phyloP scores from a whole-genome alignment of 37 sponge, comb jelly and placozoan species.

The Corticium candelabrum region DNA sequence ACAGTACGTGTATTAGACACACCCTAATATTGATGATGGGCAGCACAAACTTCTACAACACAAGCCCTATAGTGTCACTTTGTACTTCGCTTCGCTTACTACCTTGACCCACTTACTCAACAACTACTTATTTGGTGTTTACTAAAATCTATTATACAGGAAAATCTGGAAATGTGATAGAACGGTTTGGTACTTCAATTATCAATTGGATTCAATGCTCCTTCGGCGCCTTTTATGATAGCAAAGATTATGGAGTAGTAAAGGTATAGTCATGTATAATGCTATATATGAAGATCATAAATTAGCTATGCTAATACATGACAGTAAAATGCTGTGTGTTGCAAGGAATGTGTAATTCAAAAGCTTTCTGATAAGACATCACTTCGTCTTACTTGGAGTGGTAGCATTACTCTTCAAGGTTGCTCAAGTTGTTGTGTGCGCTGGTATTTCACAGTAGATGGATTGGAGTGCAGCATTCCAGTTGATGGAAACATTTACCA shows the following conservation, averaged over 20 bases:
- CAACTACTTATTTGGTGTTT: too few species aligned
- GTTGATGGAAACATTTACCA: conserved; percentile 2
- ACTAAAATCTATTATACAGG: too few species aligned
- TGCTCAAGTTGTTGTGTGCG: neutral
- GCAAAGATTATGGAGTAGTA: neutral
- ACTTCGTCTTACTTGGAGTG: neutral
- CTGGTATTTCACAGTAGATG: conserved; percentile 1
- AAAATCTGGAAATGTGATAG: too few species aligned
- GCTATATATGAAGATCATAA: neutral
- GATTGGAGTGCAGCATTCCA: neutral
- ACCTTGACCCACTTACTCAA: too few species aligned
- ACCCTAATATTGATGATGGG: too few species aligned
- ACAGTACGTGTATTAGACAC: too few species aligned
- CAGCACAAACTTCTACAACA: too few species aligned
- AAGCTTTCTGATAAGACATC: neutral
- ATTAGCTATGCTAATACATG: too few species aligned
- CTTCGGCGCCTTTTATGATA: neutral
- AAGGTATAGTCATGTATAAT: neutral
- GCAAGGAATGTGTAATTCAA: neutral
- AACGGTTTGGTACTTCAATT: too few species aligned
- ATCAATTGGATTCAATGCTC: neutral
- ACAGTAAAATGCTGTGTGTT: too few species aligned
- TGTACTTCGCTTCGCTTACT: too few species aligned
- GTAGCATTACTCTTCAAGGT: neutral
- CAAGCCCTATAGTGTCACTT: too few species aligned